Evolutionary conservation across 2,888 invertebrate species (phyloP).

Genomic region (Drosophila austrosaltans): DNA sequence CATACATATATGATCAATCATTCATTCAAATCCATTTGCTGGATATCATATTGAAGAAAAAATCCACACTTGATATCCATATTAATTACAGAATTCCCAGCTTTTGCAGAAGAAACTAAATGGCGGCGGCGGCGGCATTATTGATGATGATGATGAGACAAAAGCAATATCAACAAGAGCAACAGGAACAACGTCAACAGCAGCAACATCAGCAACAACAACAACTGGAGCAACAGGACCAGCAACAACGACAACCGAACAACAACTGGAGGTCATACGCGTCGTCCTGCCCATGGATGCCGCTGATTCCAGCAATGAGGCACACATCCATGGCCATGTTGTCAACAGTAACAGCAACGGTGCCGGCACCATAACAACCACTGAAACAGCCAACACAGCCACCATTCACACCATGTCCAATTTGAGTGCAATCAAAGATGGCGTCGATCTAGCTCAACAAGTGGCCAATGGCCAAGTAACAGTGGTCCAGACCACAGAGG

Average conservation of each 20-base stretch:
- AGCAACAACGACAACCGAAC: conserved; percentile 28
- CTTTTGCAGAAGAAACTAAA: conserved; percentile 78
- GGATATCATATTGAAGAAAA: not conserved
- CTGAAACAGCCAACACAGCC: conserved; percentile 45
- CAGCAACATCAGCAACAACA: not conserved
- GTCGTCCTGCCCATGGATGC: conserved; percentile 82
- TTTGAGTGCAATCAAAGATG: conserved; percentile 76
- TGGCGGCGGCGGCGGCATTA: conserved; percentile 59
- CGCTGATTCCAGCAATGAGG: conserved; percentile 81
- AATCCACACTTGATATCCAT: not conserved
- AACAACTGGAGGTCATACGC: conserved; percentile 79
- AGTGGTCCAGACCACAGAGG: conserved; percentile 78
- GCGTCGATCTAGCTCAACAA: conserved; percentile 79
- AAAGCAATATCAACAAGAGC: conserved; percentile 9
- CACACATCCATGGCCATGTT: conserved; percentile 64
- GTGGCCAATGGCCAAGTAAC: conserved; percentile 81
- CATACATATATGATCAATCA: not conserved
- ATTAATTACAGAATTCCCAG: conserved; percentile 64
- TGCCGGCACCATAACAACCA: conserved; percentile 45
- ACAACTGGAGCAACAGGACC: not conserved
- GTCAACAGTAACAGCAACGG: conserved; percentile 56
- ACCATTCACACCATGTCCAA: conserved; percentile 70
- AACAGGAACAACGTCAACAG: not conserved
- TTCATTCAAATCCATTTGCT: not conserved
- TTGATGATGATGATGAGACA: conserved; percentile 40